Base-by-base conservation (phyloP, 2,113 vertebrate genomes). In the Platysteira castanea region DNA sequence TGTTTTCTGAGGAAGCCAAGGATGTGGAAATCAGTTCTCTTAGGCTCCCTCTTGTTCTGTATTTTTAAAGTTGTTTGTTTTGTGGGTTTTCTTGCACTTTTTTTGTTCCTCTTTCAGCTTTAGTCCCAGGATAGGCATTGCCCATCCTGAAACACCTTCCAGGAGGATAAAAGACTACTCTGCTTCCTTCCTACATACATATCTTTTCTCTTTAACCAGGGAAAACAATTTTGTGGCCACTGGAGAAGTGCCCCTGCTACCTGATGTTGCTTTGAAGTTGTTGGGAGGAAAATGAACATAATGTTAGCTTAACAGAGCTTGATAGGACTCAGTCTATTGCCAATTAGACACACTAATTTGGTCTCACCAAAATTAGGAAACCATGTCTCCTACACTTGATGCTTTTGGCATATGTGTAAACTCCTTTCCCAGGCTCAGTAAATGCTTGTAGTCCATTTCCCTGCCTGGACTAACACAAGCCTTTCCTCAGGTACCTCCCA, bases 61-160 rank as follows among this genome's bases (percentile, higher is more conserved):
- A 59, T 76, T 96, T 93, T 95, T 89, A 86, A 92, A 54, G 64
- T 90, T 91, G 77, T 12, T 91, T 89, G 68, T 8, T 92, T 86
- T 22, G 53, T 35, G 3, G 85, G 82, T 83, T 95, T 81, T 54
- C 92, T 93, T 95, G 96, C 96, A 95, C 93, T 96, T 95, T 87
- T 95, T 67, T 92, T 90, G 87, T 92, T 97, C 69, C 41, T 87
- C 14, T 94, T 94, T 96, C 76, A 92, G 83, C 91, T 97, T 93
- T 89, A 96, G 87, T 75, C 23, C 35, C 44, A 44, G 87, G 63
- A 87, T 86, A 84, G 57, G 81, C 69, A 83, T n/a, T 90, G 87
- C 57, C 44, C 59, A 63, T 81, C 92, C 87, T 79, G 70, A 88
- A 90, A 93, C n/a, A 78, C 47, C 42, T 81, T 71, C 59, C 30